Evolutionary conservation across 2,113 vertebrate species (phyloP).

Genomic region (Paramormyrops kingsleyae): DNA sequence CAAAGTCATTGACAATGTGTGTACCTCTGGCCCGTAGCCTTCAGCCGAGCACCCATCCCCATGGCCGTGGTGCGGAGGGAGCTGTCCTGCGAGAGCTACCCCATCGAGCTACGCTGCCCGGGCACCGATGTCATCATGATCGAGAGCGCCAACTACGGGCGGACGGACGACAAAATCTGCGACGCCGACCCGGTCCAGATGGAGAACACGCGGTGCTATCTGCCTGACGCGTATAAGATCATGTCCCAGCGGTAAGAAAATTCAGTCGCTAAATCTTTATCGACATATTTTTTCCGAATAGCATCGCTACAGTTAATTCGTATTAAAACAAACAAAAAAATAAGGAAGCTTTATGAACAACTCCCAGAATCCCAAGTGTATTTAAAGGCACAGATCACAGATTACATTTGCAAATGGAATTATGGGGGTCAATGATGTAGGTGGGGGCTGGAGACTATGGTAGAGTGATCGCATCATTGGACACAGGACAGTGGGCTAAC

Average conservation of each 20-base stretch:
- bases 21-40: constrained; percentile 56
- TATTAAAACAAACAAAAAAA: not conserved
- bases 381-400: constrained; percentile 2
- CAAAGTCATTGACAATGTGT: not conserved
- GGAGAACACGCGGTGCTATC: constrained; percentile 97
- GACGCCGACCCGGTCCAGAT: constrained; percentile 98
- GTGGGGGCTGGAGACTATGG: not conserved
- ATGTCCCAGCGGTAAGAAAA: constrained; percentile 87
- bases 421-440: not conserved
- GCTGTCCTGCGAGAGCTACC: constrained; percentile 97
- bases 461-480: not conserved
- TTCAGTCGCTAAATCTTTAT: not conserved
- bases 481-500: not conserved
- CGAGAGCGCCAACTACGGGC: constrained; percentile 97
- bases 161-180: constrained; percentile 97
- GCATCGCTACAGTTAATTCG: not conserved
- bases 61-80: constrained; percentile 97
- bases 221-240: constrained; percentile 98
- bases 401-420: not conserved
- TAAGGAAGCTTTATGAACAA: not conserved
- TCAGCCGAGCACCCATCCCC: constrained; percentile 87
- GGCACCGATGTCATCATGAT: constrained; percentile 99
- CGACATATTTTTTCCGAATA: not conserved
- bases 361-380: not conserved
- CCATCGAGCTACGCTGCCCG: constrained; percentile 94